Evolutionary conservation across 2,113 vertebrate species (phyloP), one percentile per base, ranked within the genome.

Genomic region (Strix uralensis): DNA sequence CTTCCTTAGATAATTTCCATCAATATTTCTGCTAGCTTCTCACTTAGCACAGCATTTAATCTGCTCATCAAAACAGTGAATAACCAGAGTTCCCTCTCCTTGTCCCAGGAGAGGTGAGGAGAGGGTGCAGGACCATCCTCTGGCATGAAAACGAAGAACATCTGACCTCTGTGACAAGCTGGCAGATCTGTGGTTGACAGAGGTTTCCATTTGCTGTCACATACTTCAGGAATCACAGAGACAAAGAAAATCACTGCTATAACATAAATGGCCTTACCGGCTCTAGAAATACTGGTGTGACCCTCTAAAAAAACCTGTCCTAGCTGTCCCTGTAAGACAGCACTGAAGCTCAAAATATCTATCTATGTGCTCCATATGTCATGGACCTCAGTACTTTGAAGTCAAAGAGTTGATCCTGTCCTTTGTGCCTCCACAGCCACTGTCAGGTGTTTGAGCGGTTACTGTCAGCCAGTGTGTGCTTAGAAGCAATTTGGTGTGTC

Each of bases 281-380:
- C 13, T 7, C 21, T 57, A 63, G 10, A 86, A 67, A 63, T 67
- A 20, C 19, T 62, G 46, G 14, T 5, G 25, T 58, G 19, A 7
- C 10, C 19, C 7, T 46, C 63, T 32, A 47, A n/a, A 51, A 77
- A 23, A 57, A 36, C 18, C 10, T 59, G 8, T 40, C 7, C 19
- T 54, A 9, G 7, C 18, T 88, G 23, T 27, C 26, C 38, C 7
- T n/a, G 0, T n/a, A 73, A 51, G 34, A 38, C 9, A 66, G 23
- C 11, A 4, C 30, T 73, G 36, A 81, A 66, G 7, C 38, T 65
- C 40, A 20, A 88, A 86, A 59, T 36, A 38, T 5, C 18, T 63
- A 3, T 51, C n/a, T 42, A 11, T 0, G 0, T 11, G 32, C 3
- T 2, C 4, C 20, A 29, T 5, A 25, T 0, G 0, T 44, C 11